Evolutionary conservation across 2,113 vertebrate species (phyloP).

Genomic region (Phrynosoma blainvillii): DNA sequence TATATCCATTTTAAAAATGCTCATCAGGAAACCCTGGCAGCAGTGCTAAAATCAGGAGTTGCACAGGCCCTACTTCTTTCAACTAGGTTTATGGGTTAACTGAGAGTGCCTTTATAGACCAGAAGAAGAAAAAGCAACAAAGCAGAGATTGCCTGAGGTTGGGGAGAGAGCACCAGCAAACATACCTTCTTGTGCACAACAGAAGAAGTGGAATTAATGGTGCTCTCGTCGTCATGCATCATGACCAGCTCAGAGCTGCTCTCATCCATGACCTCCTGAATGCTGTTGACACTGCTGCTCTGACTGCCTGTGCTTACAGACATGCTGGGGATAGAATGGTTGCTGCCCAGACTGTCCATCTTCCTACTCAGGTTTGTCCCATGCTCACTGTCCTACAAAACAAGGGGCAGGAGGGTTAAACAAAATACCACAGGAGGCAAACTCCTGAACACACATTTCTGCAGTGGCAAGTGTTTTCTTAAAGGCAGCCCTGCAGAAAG

Average conservation of each 20-base stretch:
- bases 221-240: constrained; percentile 87
- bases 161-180: constrained; percentile 35
- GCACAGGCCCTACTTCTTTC: too few species aligned
- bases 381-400: constrained; percentile 92
- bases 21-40: not conserved
- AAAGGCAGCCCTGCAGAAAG: constrained; percentile 52
- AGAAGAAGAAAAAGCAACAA: not conserved
- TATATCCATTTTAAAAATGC: not conserved
- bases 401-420: constrained; percentile 65
- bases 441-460: constrained; percentile 37
- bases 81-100: not conserved
- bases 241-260: constrained; percentile 87
- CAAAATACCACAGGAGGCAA: constrained; percentile 15
- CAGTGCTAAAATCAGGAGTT: not conserved
- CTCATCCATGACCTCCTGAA: constrained; percentile 95
- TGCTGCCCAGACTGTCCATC: constrained; percentile 97
- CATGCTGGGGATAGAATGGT: constrained; percentile 95
- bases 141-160: constrained; percentile 17
- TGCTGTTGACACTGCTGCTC: constrained; percentile 97
- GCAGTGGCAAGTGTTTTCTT: constrained; percentile 45
- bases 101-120: not conserved
- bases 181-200: constrained; percentile 89
- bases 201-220: constrained; percentile 83
- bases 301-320: constrained; percentile 96
- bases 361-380: constrained; percentile 85